Evolutionary conservation across 2,113 vertebrate genomes (phyloP).

Genomic region (Barbus barbus): DNA sequence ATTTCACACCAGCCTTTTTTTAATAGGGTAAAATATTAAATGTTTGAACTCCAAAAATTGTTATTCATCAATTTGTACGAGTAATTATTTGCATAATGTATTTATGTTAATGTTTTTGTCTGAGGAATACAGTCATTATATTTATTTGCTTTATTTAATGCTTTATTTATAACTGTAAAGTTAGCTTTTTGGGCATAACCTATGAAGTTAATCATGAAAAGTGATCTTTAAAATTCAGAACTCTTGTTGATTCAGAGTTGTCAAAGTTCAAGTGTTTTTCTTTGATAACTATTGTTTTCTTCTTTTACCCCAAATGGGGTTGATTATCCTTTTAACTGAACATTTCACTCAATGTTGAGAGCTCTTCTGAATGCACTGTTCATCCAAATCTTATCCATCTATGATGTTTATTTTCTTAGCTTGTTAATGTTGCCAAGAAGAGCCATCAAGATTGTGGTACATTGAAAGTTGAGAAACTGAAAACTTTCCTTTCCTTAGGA

Average conservation of each 20-base stretch:
- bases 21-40: background rate
- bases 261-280: background rate
- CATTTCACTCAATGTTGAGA: background rate
- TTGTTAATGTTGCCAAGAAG: constrained; percentile 18
- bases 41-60: constrained; percentile 55
- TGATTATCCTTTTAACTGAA: background rate
- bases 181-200: background rate
- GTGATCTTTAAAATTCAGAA: background rate
- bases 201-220: constrained; percentile 6
- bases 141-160: constrained; percentile 30
- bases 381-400: constrained; percentile 2
- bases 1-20: constrained; percentile 10
- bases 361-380: background rate
- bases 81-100: constrained; percentile 43
- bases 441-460: constrained; percentile 41
- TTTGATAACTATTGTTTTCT: background rate
- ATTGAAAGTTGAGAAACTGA: constrained; percentile 49
- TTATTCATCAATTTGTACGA: constrained; percentile 52
- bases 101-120: background rate
- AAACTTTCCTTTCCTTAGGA: constrained; percentile 70
- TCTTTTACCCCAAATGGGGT: background rate
- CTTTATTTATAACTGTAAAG: background rate
- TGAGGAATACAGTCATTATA: background rate
- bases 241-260: background rate
- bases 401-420: background rate